Evolutionary conservation across 2,113 vertebrate species (phyloP).

Genomic region (Rostratula benghalensis): DNA sequence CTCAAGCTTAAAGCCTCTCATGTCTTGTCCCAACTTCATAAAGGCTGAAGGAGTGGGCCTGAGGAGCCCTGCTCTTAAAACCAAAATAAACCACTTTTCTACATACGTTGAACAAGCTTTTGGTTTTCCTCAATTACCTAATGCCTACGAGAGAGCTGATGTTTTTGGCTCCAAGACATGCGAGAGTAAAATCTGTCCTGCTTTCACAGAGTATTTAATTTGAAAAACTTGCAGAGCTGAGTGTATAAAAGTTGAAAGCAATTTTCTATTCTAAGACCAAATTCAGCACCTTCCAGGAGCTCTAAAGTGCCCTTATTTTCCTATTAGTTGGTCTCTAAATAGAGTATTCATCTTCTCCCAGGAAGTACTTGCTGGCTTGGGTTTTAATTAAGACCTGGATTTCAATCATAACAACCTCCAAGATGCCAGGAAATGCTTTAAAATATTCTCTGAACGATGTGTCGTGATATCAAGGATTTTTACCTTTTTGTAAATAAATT

Average conservation of each 20-base stretch:
- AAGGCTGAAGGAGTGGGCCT: conserved; percentile 5
- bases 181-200: background rate
- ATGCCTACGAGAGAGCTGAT: background rate
- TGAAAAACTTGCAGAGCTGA: background rate
- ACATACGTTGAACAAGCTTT: background rate
- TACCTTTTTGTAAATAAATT: background rate
- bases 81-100: conserved; percentile 39
- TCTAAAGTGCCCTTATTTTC: conserved; percentile 11
- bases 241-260: background rate
- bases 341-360: conserved; percentile 27
- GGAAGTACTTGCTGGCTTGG: conserved; percentile 1
- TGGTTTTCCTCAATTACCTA: conserved; percentile 49
- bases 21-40: background rate
- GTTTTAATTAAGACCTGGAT: conserved; percentile 33
- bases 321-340: background rate
- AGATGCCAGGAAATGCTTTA: background rate
- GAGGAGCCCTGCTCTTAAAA: background rate
- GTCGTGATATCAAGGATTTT: background rate
- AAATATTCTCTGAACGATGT: background rate
- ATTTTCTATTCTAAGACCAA: background rate
- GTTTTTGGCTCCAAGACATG: conserved; percentile 3
- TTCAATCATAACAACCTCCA: background rate
- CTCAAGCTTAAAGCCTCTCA: background rate
- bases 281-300: conserved; percentile 14
- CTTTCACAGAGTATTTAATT: background rate